Base-by-base conservation (phyloP, 2,113 vertebrate species). In the Etia nguti region DNA sequence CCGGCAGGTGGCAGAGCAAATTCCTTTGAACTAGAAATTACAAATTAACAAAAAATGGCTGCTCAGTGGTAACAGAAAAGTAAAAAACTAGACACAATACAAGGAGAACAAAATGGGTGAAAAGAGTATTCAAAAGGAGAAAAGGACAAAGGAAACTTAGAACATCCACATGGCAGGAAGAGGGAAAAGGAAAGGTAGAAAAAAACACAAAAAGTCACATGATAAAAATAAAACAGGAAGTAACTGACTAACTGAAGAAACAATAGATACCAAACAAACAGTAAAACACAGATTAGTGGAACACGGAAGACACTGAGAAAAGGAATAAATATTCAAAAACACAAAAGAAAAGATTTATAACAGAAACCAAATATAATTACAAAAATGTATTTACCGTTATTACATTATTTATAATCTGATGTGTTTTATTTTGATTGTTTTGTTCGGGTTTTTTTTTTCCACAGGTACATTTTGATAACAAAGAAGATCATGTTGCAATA, bases 371-470 rank as follows among this genome's bases (percentile, higher is more conserved):
- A 57, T 24, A 57, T 57, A 57, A 8, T 57, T 57, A 15, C 24
- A 57, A 57, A 1, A 57, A 57, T 57, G 24, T 29, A 29, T 57
- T 57, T 3, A 57, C 2, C 56, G 8, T 29, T 57, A 57, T 57
- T 29, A 29, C 24, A 29, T 29, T 3, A 57, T 29, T 57, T 57
- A 29, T 57, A 1, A 57, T 57, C 24, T 29, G 56, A 57, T 29
- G 13, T 7, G 29, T 29, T 13, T 57, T 57, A 6, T 59, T 59
- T 59, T 59, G 24, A 2, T 18, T 59, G 2, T 24, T 59, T 29
- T 59, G 13, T 57, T 57, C 29, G 24, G 6, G 10, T 0, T 0
- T 3, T 22, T 55, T 31, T 1, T 31, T 9, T 8, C 8, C 16
- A 59, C 57, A 59, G 57, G 26, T 59, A 59, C 57, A 31, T 31